Conservation (phyloP, 2,797 vertebrate species). For the Characodon lateralis region DNA sequence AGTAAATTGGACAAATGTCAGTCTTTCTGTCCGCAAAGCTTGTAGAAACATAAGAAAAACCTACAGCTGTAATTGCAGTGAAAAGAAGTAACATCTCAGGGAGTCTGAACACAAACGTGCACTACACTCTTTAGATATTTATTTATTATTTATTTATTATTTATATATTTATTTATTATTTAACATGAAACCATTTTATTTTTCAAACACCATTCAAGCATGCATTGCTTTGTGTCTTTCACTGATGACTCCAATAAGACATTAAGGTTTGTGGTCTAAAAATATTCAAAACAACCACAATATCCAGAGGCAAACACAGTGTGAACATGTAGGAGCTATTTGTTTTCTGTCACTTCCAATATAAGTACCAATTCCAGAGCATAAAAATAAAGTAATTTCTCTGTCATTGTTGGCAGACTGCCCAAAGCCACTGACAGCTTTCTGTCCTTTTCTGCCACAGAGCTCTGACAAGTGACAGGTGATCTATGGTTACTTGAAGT, state of each 20-base stretch:
- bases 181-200: background rate
- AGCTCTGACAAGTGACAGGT: constrained; percentile 74
- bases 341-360: constrained; percentile 54
- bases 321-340: constrained; percentile 50
- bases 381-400: constrained; percentile 64
- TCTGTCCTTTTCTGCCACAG: constrained; percentile 64
- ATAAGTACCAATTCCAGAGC: constrained; percentile 50
- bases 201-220: background rate
- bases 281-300: constrained; percentile 1
- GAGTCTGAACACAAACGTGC: background rate
- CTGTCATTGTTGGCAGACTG: constrained; percentile 45
- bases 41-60: background rate
- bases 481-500: constrained; percentile 73
- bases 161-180: no score
- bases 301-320: constrained; percentile 32
- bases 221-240: background rate
- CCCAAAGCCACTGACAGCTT: constrained; percentile 56
- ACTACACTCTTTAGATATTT: background rate
- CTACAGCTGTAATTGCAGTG: background rate
- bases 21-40: background rate
- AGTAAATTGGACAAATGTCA: background rate
- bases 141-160: no score
- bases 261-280: background rate
- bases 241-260: background rate
- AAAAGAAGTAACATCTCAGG: background rate